Conservation (phyloP, 2,113 vertebrate genomes). For the Apistogramma diplotaenia region DNA sequence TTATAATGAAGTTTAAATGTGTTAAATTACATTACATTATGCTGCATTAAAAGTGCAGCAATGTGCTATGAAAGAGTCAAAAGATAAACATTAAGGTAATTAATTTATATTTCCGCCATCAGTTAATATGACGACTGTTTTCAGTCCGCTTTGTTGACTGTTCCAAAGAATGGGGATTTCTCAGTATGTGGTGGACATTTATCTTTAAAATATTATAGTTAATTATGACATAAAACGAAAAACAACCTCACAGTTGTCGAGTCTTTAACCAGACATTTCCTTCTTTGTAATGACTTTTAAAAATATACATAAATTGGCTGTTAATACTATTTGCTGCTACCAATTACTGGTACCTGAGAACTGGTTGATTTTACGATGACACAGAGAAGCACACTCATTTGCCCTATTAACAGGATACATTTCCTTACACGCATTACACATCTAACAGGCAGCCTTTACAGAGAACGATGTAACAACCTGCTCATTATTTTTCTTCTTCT, state of each 20-base stretch:
- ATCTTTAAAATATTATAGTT: not conserved
- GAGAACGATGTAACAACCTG: slow-evolving; percentile 24
- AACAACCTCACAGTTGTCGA: too few species aligned
- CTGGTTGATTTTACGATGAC: not conserved
- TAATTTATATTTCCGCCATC: not conserved
- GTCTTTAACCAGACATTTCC: not conserved
- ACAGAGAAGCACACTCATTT: not conserved
- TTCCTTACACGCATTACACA: not conserved
- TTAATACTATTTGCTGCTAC: not conserved
- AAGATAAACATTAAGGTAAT: not conserved
- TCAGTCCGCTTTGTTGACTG: not conserved
- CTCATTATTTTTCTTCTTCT: slow-evolving; percentile 66
- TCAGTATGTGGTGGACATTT: not conserved
- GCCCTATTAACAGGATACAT: not conserved
- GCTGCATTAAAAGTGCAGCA: not conserved
- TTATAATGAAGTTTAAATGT: not conserved
- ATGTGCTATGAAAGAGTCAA: not conserved
- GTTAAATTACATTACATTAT: not conserved
- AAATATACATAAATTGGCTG: not conserved
- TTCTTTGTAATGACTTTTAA: not conserved
- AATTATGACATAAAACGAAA: too few species aligned
- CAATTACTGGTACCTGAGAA: not conserved
- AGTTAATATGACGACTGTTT: not conserved
- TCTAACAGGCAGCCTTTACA: not conserved
- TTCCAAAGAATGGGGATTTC: not conserved